Evolutionary conservation across 2,113 vertebrate species (phyloP).

Genomic region (Salvelinus namaycush): DNA sequence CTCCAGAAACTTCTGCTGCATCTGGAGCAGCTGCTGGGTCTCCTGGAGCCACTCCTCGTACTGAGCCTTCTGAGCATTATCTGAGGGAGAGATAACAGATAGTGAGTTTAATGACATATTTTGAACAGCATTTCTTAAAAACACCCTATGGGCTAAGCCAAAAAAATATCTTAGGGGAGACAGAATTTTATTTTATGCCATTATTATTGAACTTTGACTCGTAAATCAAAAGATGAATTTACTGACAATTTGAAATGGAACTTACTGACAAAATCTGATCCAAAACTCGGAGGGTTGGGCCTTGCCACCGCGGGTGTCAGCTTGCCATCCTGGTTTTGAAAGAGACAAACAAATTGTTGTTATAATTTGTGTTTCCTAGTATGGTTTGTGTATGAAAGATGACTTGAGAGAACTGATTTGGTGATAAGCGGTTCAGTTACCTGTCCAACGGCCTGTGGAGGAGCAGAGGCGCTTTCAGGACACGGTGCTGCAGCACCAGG

Average conservation of each 20-base stretch:
- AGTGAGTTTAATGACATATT: not conserved
- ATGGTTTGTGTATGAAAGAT: not conserved
- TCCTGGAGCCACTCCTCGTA: conserved; percentile 99
- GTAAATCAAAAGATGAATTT: too few species aligned
- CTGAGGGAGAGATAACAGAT: conserved; percentile 64
- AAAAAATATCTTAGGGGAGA: too few species aligned
- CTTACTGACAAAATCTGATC: conserved; percentile 84
- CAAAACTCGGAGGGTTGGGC: conserved; percentile 94
- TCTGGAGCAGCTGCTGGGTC: conserved; percentile 96
- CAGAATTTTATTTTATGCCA: too few species aligned
- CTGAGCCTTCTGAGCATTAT: conserved; percentile 91
- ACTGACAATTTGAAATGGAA: conserved; percentile 10
- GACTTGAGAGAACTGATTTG: not conserved
- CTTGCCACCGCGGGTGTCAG: conserved; percentile 87
- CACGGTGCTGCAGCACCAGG: conserved; percentile 73
- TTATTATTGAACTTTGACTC: too few species aligned
- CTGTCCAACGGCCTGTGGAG: conserved; percentile 83
- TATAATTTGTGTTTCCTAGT: not conserved
- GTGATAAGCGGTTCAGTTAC: conserved; percentile 65
- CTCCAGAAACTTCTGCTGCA: conserved; percentile 98
- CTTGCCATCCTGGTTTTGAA: conserved; percentile 85
- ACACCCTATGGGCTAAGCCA: not conserved
- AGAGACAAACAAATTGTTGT: not conserved
- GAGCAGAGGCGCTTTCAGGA: conserved; percentile 77
- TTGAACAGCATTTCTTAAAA: not conserved